Percentiles rank a stretch among this genome's conserved stretches.
Evolutionary conservation across 2,113 vertebrate species (phyloP).

Genomic region (Lanius ludovicianus): DNA sequence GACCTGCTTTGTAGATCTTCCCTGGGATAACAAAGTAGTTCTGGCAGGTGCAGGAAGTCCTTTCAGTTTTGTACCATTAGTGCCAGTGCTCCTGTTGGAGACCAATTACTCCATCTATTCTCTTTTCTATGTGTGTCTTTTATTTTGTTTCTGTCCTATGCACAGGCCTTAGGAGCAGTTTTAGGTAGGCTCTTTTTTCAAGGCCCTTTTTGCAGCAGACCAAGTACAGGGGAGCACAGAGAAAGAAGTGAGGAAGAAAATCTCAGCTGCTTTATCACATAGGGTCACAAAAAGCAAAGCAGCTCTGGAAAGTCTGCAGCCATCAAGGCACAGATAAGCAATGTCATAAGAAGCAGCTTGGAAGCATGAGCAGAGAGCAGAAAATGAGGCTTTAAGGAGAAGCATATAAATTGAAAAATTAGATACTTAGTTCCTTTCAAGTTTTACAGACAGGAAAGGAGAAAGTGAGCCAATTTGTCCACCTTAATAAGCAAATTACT

Average conservation of each 20-base stretch:
- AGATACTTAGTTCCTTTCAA: background rate
- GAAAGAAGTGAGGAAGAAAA: background rate
- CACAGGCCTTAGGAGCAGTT: accelerated
- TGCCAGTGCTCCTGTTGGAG: background rate
- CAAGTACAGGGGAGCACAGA: background rate
- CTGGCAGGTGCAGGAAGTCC: background rate
- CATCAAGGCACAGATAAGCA: background rate
- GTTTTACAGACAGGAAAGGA: background rate
- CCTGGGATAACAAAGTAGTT: background rate
- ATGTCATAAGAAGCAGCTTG: background rate
- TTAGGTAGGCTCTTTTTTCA: background rate
- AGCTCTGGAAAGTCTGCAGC: background rate
- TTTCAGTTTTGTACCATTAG: background rate
- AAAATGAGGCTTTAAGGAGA: background rate
- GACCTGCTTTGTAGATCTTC: background rate
- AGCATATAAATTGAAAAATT: background rate
- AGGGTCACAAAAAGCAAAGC: background rate
- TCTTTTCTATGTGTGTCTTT: background rate
- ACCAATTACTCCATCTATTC: background rate
- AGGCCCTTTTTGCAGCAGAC: background rate
- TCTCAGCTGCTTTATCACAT: background rate
- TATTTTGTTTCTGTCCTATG: background rate
- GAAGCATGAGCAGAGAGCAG: background rate
- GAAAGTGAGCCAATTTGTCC: background rate
- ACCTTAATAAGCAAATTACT: background rate